Evolutionary conservation across 2,797 vertebrate genomes (phyloP), one percentile per base, ranked within the genome.

Genomic region (Coendou prehensilis): DNA sequence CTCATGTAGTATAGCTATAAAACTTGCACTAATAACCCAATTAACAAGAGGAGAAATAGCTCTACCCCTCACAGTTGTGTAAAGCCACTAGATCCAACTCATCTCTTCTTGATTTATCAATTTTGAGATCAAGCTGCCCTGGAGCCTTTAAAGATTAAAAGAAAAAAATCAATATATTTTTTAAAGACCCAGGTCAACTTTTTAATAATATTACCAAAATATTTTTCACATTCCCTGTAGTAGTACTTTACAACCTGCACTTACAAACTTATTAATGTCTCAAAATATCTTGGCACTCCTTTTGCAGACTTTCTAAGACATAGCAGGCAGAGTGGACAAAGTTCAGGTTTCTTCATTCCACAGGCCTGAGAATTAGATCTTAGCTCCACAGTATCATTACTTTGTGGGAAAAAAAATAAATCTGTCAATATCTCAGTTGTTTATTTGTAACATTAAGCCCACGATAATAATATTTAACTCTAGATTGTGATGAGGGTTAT

Each of bases 51-150:
- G 14, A 81, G 17, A 84, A 90, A 81, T 23, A 69, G 33, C 73
- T 41, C 15, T 8, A 20, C 14, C 2, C 2, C 5, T 37, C 3
- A 50, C 1, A 52, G 9, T 33, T 23, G 5, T 4, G 9, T n/a
- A 57, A 78, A 57, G 0, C 4, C 4, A 67, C 8, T 30, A 83
- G 4, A 89, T 69, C 2, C 26, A 67, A 41, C 26, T 71, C 73
- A 41, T 82, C 10, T 90, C 30, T 9, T 84, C 22, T 52, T 71
- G 15, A 89, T 87, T 45, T 80, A 37, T 63, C 67, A 61, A 23
- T n/a, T 84, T 88, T 89, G 9, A 92, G 54, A 89, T 63, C 13
- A 94, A 88, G 2, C 2, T 5, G 91, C 91, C 20, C 54, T 57
- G 11, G 47, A 84, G 18, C 0, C 76, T 79, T 87, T 30, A 76